Percentiles rank a stretch among this genome's conserved stretches.
phyloP scores from a whole-genome alignment of 1,140 invertebrate species.

The Paraescarpia echinospica region DNA sequence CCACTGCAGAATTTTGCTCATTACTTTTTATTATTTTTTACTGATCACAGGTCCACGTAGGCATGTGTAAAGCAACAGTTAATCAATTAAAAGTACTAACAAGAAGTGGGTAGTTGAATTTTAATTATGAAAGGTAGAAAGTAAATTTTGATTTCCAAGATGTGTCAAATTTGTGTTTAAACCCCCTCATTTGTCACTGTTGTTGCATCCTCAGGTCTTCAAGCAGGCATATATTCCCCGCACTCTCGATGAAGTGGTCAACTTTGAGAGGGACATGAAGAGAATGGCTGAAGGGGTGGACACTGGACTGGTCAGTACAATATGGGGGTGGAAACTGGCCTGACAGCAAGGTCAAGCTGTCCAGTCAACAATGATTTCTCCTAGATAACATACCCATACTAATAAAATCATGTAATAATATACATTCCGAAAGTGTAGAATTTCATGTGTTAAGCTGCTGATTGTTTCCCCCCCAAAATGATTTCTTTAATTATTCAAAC shows the following conservation, averaged over 20 bases:
- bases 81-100: background rate
- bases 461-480: too few species aligned
- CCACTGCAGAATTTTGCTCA: background rate
- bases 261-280: constrained; percentile 79
- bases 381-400: background rate
- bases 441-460: background rate
- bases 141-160: background rate
- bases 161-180: background rate
- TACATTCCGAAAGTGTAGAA: background rate
- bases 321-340: too few species aligned
- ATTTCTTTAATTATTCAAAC: too few species aligned
- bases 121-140: background rate
- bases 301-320: constrained; percentile 9
- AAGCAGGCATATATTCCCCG: constrained; percentile 93
- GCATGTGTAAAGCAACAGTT: background rate
- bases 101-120: background rate
- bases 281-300: constrained; percentile 18
- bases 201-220: constrained; percentile 72
- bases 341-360: background rate
- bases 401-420: background rate
- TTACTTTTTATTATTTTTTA: background rate
- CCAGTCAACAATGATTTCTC: background rate
- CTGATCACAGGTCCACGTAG: background rate
- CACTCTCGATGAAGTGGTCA: constrained; percentile 84
- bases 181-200: background rate